Evolutionary conservation across 2,797 vertebrate genomes (phyloP), one percentile per base, ranked within the genome.

Genomic region (Acipenser transmontanus): DNA sequence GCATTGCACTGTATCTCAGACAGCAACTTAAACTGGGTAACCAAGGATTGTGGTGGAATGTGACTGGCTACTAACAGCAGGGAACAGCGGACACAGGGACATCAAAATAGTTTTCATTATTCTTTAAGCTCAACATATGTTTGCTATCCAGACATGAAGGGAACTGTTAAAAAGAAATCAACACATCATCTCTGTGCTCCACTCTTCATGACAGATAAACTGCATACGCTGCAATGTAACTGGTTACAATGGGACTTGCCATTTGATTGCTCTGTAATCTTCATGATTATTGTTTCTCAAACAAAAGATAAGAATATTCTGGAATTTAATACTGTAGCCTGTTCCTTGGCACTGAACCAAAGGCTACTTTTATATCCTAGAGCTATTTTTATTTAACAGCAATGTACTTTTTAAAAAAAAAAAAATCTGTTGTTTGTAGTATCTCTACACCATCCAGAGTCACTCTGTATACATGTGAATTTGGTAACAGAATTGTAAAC

Each of bases 401-500:
- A 12, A 69, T 68, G 65, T 57, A 50, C 67, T 74, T 73, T 47
- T 9, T 34, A n/a, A n/a, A n/a, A n/a, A n/a, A n/a, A n/a, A n/a
- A n/a, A 64, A 64, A 56, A 56, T 73, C 66, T 66, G 17, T 3
- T 34, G 4, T 34, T 34, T 34, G 34, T 34, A 69, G 67, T 66
- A 75, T 72, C 66, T 74, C 80, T 59, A 67, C 70, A 79, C 70
- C 74, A 64, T 75, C 75, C 74, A 69, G 62, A 75, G 69, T 59
- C 64, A 65, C 62, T 71, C 20, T 49, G 50, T 66, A 74, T 82
- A 82, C 67, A 73, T 78, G 64, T 74, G 70, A 69, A 74, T 61
- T 62, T 68, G 72, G 66, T 73, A 74, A 74, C 72, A 76, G 67
- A 71, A 74, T 76, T 77, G 71, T 72, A 76, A 74, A 73, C 77